Evolutionary conservation across 2,888 invertebrate genomes (phyloP).

Genomic region (Drosophila falleni): DNA sequence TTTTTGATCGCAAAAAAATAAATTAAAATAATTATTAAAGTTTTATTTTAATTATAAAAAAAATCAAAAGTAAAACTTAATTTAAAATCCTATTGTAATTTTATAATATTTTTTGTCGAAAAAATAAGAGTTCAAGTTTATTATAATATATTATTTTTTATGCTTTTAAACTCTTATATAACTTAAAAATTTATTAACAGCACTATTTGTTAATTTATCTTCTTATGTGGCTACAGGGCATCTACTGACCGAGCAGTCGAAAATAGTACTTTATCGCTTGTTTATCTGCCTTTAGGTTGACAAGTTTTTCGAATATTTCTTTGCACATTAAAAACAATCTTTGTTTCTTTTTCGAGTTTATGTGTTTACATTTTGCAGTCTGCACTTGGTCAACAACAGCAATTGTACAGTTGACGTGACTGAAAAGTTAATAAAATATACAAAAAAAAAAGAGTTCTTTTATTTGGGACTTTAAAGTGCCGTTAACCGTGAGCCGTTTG

Average conservation of each 20-base stretch:
- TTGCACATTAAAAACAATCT: conserved; percentile 4
- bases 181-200: too few species aligned
- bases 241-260: not conserved
- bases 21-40: too few species aligned
- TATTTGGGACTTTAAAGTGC: conserved; percentile 35
- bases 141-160: too few species aligned
- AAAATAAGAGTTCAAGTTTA: too few species aligned
- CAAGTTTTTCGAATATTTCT: conserved; percentile 29
- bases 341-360: not conserved
- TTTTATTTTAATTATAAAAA: too few species aligned
- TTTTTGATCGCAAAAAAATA: too few species aligned
- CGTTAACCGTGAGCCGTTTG: conserved; percentile 30
- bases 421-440: not conserved
- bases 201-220: not conserved
- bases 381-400: conserved; percentile 22
- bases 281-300: conserved; percentile 33
- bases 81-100: too few species aligned
- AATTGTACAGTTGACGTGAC: conserved; percentile 47
- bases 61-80: too few species aligned
- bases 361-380: conserved; percentile 38
- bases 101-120: too few species aligned
- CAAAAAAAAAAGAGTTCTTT: conserved; percentile 4
- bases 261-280: not conserved
- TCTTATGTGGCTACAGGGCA: not conserved
- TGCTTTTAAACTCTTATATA: too few species aligned